Evolutionary conservation across 2,888 invertebrate genomes (phyloP), one percentile per base, ranked within the genome.

Genomic region (Harpagoxenus sublaevis): DNA sequence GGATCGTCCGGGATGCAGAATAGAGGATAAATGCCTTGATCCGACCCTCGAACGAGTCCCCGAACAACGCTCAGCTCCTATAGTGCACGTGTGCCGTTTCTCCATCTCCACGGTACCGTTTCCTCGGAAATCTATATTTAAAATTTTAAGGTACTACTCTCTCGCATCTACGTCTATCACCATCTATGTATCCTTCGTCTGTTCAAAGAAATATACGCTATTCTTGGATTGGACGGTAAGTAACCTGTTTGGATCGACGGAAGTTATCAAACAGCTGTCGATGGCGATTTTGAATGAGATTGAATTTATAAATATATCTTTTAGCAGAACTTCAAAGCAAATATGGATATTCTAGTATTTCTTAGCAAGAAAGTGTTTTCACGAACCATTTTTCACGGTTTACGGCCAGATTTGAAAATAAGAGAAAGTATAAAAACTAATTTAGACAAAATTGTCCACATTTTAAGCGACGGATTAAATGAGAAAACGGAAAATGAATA

Each of bases 1-100:
- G 83, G 75, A 83, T 66, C 57, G 65, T 53, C 35, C 84, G 60
- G 55, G 85, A 86, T 81, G 66, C 68, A 73, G 81, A 78, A 82
- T 60, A 39, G 68, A 83, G 63, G 86, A 91, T 90, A 90, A 91
- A 91, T 88, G 85, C 87, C 82, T 39, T 66, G 86, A 87, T 84
- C 88, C 89, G 84, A 85, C 85, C 85, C 65, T 71, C 70, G 51
- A 86, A 83, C 86, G 75, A 88, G 75, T 83, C 86, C 66, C 55
- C 62, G 82, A 82, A 78, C 84, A 82, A 82, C 70, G 82, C 51
- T 81, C 65, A 60, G 62, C 53, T 84, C 60, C 87, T 81, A 83
- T 81, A 83, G 71, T 87, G 78, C 82, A 60, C 62, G 78, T 66
- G 65, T 81, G 65, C 71, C 71, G 75, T 85, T 88, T 74, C 68